Evolutionary conservation across 2,888 invertebrate genomes (phyloP), one percentile per base, ranked within the genome.

Genomic region (Malacosoma neustria): DNA sequence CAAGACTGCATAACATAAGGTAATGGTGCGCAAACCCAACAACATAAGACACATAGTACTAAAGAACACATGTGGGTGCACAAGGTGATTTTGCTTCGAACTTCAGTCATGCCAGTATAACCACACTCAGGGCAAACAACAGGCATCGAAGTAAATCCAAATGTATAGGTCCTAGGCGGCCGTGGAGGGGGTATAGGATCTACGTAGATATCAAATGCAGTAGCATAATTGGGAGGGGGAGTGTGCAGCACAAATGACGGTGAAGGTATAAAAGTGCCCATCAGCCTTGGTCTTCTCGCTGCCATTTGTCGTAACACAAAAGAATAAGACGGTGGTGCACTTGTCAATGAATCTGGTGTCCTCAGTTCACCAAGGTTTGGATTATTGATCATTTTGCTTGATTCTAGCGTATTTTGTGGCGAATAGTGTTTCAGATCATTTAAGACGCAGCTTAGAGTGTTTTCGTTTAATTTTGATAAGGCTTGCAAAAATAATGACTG

Each of bases 191-290:
- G 62, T 9, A 72, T 44, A 1, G 70, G 49, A 37, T 81, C 81
- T 0, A 82, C 64, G 36, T 80, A 82, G 37, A 85, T 68, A 53
- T 85, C 82, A 49, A 80, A 84, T 30, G 80, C 80, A 2, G 79
- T 72, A 1, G 72, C 70, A 38, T 85, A 85, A 37, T 71, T 79
- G 0, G 84, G 84, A 2, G 84, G 84, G 13, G 84, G 84, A 3
- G 79, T 70, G 9, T 74, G 77, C 34, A 70, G 72, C 4, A 84
- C 59, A 39, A 77, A 85, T 2, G 84, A 84, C 1, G 82, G 80
- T 0, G 82, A 85, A 3, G 82, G 76, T 37, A 80, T 71, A 42
- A 84, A 85, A 0, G 81, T 81, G 13, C 81, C 82, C 71, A 84
- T 68, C 1, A 80, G 48, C 39, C 82, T 62, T 0, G 84, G 81